A percentile compares a stretch with the other conserved stretches of the same genome.
Evolutionary conservation across 2,113 vertebrate genomes (phyloP).

Genomic region (Nannobrachium achirus): DNA sequence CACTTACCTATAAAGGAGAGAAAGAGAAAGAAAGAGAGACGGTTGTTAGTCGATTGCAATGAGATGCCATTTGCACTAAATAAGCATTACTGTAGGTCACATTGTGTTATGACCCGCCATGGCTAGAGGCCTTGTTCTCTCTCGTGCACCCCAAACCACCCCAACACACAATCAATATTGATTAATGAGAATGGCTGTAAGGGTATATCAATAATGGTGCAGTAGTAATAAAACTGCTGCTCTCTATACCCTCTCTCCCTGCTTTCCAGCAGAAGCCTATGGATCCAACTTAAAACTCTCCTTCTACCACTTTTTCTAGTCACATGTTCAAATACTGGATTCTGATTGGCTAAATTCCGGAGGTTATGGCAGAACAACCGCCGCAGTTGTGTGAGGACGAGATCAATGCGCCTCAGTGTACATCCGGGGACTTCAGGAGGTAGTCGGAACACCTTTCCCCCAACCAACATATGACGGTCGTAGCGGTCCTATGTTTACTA

Average conservation of each 20-base stretch:
- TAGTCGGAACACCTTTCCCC: too few relatives aligned
- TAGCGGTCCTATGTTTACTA: too few relatives aligned
- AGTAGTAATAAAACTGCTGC: conserved; percentile 49
- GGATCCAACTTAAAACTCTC: conserved; percentile 39
- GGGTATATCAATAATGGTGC: conserved; percentile 51
- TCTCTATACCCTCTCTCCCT: conserved; percentile 21
- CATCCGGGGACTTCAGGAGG: too few relatives aligned
- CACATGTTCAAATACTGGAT: too few relatives aligned
- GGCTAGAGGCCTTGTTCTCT: too few relatives aligned
- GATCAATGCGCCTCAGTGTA: too few relatives aligned
- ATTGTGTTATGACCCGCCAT: conserved; percentile 23
- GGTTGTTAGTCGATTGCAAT: conserved; percentile 51
- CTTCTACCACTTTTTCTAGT: not conserved
- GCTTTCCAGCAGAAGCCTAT: conserved; percentile 37
- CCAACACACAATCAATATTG: conserved; percentile 2
- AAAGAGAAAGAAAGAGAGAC: not conserved
- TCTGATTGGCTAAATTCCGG: too few relatives aligned
- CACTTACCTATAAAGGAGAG: conserved; percentile 69
- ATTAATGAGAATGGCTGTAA: conserved; percentile 34
- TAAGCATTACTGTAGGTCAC: conserved; percentile 24
- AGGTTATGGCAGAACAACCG: too few relatives aligned
- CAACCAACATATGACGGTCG: too few relatives aligned
- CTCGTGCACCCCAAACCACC: not conserved
- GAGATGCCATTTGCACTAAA: conserved; percentile 53
- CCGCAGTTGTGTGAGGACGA: too few relatives aligned